Evolutionary conservation across 2,888 invertebrate species (phyloP), one percentile per base, ranked within the genome.

Genomic region (Rhagophthalmus giganteus): DNA sequence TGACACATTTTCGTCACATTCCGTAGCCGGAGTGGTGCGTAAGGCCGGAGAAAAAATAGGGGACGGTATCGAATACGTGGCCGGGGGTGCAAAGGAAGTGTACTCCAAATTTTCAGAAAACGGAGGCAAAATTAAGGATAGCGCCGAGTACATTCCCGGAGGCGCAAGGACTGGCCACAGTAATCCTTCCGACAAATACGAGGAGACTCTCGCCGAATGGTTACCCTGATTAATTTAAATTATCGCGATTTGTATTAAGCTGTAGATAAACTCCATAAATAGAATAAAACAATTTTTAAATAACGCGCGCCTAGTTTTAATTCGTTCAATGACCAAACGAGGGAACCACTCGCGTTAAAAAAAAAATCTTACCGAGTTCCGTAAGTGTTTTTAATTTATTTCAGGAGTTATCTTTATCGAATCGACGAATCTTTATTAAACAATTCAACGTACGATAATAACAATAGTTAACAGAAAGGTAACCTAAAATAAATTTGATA

Each of bases 31-130:
- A 38, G 85, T 83, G 1, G 84, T 90, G 4, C 79, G 83, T 58
- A 86, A 85, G 67, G 85, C 86, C 16, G 88, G 88, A 0, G 84
- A 83, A 42, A 87, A 81, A 63, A 77, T 88, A 31, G 88, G 88
- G 7, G 75, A 76, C 60, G 75, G 74, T 0, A 83, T 88, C 0
- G 86, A 88, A 65, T 86, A 83, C 72, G 81, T 85, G 0, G 84
- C 86, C 0, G 81, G 81, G 11, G 80, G 86, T 0, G 85, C 86
- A 7, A 86, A 86, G 69, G 85, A 82, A 52, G 81, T 86, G n/a
- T 86, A 87, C 68, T 76, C 85, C 64, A 83, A 62, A 76, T 85
- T 1, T 73, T 78, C 47, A 59, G 37, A 39, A 8, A 11, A 77
- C 77, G 50, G 39, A 70, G 0, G 76, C 77, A 0, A 57, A 39